These are phyloP conservation scores for Nycticryphes semicollaris DNA, from an alignment of 2,113 vertebrate genomes.

Conservation along the genomic window DNA sequence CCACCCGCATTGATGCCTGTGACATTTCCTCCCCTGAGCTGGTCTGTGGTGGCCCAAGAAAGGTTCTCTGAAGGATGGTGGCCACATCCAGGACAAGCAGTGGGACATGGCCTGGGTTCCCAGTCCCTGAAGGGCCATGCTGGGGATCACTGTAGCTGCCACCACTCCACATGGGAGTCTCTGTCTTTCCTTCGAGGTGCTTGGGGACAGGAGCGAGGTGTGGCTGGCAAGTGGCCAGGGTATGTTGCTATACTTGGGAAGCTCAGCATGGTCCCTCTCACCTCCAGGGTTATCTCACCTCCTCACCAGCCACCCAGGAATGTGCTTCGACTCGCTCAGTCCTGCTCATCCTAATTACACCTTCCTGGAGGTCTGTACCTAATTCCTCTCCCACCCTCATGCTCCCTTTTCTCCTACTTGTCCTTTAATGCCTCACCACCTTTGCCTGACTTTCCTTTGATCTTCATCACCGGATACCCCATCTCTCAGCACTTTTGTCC, in stretches of 20 bases:
- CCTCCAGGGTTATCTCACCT: background rate
- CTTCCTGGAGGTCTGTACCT: background rate
- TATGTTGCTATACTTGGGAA: background rate
- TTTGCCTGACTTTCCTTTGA: background rate
- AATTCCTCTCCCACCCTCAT: background rate
- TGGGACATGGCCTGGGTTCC: background rate
- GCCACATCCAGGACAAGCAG: background rate
- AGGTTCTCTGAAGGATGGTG: background rate
- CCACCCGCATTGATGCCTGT: background rate
- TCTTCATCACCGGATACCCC: background rate
- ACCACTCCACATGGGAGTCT: rapidly evolving
- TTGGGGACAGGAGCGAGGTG: rapidly evolving
- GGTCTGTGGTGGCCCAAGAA: background rate
- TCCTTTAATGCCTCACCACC: background rate
- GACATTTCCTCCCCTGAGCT: background rate
- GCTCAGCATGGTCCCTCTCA: background rate
- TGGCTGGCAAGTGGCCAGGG: background rate
- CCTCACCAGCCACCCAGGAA: background rate
- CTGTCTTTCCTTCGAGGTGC: background rate
- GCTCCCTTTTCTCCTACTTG: background rate
- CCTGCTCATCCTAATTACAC: background rate
- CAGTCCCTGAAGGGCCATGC: background rate
- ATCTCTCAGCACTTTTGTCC: background rate
- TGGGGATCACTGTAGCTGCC: background rate
- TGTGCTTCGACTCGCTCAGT: background rate